phyloP scores from a whole-genome alignment of 2,888 invertebrate species.

The Mimumesa dahlbomi region DNA sequence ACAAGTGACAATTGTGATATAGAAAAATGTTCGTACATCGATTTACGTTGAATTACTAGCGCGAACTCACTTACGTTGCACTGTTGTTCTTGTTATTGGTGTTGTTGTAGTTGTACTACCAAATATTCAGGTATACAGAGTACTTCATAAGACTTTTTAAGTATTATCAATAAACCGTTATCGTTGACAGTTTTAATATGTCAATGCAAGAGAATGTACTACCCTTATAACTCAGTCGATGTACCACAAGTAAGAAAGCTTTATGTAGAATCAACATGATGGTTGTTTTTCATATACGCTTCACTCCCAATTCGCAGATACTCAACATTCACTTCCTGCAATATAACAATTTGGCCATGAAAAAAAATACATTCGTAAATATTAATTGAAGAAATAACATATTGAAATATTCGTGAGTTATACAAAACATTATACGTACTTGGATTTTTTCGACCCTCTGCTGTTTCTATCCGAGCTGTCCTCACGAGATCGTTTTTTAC shows the following conservation, averaged over 20 bases:
- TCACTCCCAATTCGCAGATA: conserved; percentile 28
- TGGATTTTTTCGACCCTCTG: conserved; percentile 86
- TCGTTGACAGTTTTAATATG: conserved; percentile 24
- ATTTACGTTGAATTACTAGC: conserved; percentile 28
- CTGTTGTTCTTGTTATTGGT: too few relatives aligned
- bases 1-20: conserved; percentile 32
- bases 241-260: conserved; percentile 57
- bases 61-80: conserved; percentile 19
- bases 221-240: conserved; percentile 41
- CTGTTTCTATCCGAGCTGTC: conserved; percentile 86
- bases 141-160: conserved; percentile 19
- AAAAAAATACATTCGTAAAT: background rate
- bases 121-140: background rate
- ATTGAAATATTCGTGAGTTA: too few relatives aligned
- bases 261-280: conserved; percentile 51
- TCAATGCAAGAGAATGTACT: conserved; percentile 68
- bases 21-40: conserved; percentile 27
- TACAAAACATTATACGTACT: conserved; percentile 80
- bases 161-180: conserved; percentile 29
- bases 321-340: conserved; percentile 62
- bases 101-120: conserved; percentile 10
- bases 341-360: background rate
- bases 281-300: conserved; percentile 56
- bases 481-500: conserved; percentile 89
- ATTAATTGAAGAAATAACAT: too few relatives aligned